These are phyloP conservation scores for Acrocyrtus sp. DNA, from an alignment of 2,888 invertebrate species.

Conservation along the genomic window DNA sequence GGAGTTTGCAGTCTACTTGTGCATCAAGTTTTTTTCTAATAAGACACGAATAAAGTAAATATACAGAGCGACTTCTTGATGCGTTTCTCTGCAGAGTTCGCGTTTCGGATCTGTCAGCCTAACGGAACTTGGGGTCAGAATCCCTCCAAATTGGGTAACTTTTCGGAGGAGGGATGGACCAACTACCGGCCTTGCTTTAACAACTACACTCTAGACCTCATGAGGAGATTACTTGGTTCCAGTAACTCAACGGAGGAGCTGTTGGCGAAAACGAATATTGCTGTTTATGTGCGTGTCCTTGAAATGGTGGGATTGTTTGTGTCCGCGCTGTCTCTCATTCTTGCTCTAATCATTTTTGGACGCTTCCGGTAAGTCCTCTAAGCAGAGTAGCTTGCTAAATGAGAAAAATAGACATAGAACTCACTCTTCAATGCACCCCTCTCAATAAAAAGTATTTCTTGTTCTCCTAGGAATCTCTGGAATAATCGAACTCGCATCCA, in stretches of 20 bases:
- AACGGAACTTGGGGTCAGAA: conserved; percentile 66
- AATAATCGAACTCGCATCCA: conserved; percentile 69
- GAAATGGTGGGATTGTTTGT: conserved; percentile 69
- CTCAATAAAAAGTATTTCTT: neutral
- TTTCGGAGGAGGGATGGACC: conserved; percentile 65
- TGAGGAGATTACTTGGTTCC: conserved; percentile 61
- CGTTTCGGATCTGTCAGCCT: conserved; percentile 65
- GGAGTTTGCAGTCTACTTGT: neutral
- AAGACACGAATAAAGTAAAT: neutral
- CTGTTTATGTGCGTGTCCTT: conserved; percentile 66
- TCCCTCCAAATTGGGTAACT: conserved; percentile 9
- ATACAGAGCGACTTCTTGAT: conserved; percentile 7
- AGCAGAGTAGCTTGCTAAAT: too few species aligned
- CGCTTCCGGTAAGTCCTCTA: conserved; percentile 70
- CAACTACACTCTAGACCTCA: conserved; percentile 65
- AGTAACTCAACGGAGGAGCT: conserved; percentile 64
- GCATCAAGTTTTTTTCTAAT: neutral
- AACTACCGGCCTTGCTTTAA: conserved; percentile 67
- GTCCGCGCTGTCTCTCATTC: conserved; percentile 68
- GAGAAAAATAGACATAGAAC: neutral
- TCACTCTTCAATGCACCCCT: neutral
- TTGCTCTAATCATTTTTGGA: conserved; percentile 69
- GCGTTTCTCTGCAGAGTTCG: conserved; percentile 64
- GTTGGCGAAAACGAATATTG: conserved; percentile 64
- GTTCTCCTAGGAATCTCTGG: conserved; percentile 66